Evolutionary conservation across 2,113 vertebrate genomes (phyloP).

Genomic region (Phalacrocorax carbo): DNA sequence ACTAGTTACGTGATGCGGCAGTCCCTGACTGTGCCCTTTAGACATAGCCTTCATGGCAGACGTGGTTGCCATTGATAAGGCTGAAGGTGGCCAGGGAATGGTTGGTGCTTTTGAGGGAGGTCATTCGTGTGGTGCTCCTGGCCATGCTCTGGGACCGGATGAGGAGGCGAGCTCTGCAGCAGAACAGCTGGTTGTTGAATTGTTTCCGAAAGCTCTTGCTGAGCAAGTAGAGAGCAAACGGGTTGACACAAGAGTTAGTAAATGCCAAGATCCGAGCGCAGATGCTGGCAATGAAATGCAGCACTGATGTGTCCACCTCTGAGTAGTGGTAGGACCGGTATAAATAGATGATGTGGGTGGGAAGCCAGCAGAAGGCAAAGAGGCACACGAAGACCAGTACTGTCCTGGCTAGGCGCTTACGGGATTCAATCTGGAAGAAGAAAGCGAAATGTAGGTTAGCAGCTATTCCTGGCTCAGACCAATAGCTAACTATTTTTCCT

Average conservation of each 20-base stretch:
- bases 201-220: slow-evolving; percentile 94
- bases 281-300: slow-evolving; percentile 88
- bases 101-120: slow-evolving; percentile 89
- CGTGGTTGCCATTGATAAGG: slow-evolving; percentile 81
- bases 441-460: neutral
- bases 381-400: slow-evolving; percentile 94
- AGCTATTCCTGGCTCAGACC: neutral
- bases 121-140: slow-evolving; percentile 82
- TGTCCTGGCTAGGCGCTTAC: slow-evolving; percentile 92
- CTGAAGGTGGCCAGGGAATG: slow-evolving; percentile 86
- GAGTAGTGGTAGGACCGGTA: slow-evolving; percentile 95
- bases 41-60: slow-evolving; percentile 79
- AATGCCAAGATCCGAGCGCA: slow-evolving; percentile 91
- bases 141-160: slow-evolving; percentile 73
- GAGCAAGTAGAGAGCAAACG: slow-evolving; percentile 93
- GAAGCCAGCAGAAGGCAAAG: slow-evolving; percentile 96
- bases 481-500: neutral
- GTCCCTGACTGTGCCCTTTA: slow-evolving; percentile 32
- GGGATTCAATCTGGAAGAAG: slow-evolving; percentile 86
- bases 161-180: slow-evolving; percentile 74
- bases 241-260: slow-evolving; percentile 95
- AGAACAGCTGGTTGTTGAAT: slow-evolving; percentile 91
- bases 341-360: slow-evolving; percentile 91
- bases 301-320: slow-evolving; percentile 90
- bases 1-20: fast-evolving